Base-by-base conservation (phyloP, 2,888 invertebrate genomes). In the Apodemia zela region DNA sequence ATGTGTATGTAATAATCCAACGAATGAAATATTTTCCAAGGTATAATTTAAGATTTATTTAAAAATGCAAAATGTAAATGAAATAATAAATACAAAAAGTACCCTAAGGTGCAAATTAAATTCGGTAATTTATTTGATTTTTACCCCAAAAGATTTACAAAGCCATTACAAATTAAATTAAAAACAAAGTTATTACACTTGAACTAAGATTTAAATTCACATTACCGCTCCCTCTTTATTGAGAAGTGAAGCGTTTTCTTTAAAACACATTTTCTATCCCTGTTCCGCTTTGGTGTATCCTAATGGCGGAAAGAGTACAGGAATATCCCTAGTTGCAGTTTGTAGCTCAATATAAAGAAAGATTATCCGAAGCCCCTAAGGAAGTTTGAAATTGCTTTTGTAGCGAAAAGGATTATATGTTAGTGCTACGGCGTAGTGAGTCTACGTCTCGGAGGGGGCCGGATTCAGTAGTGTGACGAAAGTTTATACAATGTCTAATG, bases 371-470 rank as follows among this genome's bases (percentile, higher is more conserved):
- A 89, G 91, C 89, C 92, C 92, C 92, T 89, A 90, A 92, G 92
- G 91, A 92, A 92, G 91, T 92, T 92, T 89, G 91, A 89, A 92
- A 92, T 92, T 92, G 92, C 92, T 91, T 89, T 92, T 92, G 91
- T 92, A 92, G 90, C 91, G 88, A 92, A 92, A 91, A 91, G 92
- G 92, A 92, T 92, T 92, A 92, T 92, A 92, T 85, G 92, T 88
- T 89, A 87, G 87, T 88, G 85, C 89, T 89, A 88, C 91, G 88
- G 73, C 86, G 90, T 89, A 89, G 88, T 77, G 80, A 76, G 77
- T 81, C 86, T 87, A 83, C 85, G 78, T 68, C 73, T 75, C 72
- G 70, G 75, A 77, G 73, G 78, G 80, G 80, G 77, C 72, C 75
- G 79, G 80, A 80, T 85, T 82, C 77, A 68, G 76, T 76, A 78